Base-by-base conservation (phyloP, 2,888 invertebrate genomes). In the Dilophus febrilis region DNA sequence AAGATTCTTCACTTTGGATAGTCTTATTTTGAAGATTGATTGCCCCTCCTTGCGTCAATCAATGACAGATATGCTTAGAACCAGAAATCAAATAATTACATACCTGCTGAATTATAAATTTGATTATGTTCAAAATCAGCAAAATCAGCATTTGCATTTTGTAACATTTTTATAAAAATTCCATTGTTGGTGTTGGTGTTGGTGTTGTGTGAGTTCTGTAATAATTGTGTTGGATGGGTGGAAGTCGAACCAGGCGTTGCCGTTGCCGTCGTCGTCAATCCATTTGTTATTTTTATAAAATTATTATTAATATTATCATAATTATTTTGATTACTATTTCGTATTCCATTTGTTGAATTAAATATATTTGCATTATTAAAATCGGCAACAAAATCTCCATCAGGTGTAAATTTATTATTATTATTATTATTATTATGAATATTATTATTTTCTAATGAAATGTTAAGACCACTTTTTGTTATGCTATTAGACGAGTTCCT, bases 51-150 rank as follows among this genome's bases (percentile, higher is more conserved):
- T n/a, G n/a, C n/a, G n/a, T n/a, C n/a, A n/a, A n/a, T n/a, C n/a
- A n/a, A n/a, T n/a, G n/a, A n/a, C n/a, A n/a, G n/a, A n/a, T n/a
- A n/a, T n/a, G n/a, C n/a, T n/a, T n/a, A n/a, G n/a, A n/a, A n/a
- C n/a, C n/a, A n/a, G n/a, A n/a, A n/a, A n/a, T n/a, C n/a, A n/a
- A n/a, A n/a, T n/a, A n/a, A n/a, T n/a, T n/a, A n/a, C n/a, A 64
- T 54, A 67, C 66, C 63, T 49, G 58, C 59, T 46, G 68, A 67
- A 57, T 68, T 71, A 53, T 75, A 78, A 48, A 74, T 71, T 45
- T 75, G 72, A 54, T 77, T 77, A 59, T 77, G 75, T 51, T 79
- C 79, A 53, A 79, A 79, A 60, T 79, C 72, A 40, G 81, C 78
- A 57, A 79, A 77, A 45, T 69, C 69, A 48, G 66, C 65, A 44